Base-by-base conservation (phyloP, 2,888 invertebrate genomes). In the Drosophila diplacantha region DNA sequence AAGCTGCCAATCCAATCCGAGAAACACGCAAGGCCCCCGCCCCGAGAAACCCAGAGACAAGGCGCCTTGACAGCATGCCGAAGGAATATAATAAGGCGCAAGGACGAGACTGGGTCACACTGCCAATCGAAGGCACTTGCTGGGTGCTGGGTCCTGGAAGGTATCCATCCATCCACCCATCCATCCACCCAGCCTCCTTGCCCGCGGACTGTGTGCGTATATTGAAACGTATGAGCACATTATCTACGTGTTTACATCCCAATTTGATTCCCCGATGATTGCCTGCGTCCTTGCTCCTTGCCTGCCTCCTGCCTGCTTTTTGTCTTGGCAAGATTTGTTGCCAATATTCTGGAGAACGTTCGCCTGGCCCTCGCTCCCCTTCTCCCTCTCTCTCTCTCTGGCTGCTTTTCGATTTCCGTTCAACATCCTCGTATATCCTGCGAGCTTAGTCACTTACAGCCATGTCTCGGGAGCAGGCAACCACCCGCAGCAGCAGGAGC, bases 181-280 rank as follows among this genome's bases (percentile, higher is more conserved):
- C 24, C n/a, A n/a, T n/a, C n/a, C 6, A 1, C 6, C 24, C 6
- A 3, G 7, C 24, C 26, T 9, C 9, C 26, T 29, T 5, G 39
- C 32, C 52, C 29, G 56, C 32, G 59, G 43, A 53, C 54, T 18
- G 54, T 46, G 52, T 69, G 69, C 54, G 61, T 56, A 38, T 71
- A 66, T 50, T 63, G 80, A 79, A 81, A 80, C 72, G 71, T 75
- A 78, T 75, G 76, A 73, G 74, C 74, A 80, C 74, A 84, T 84
- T 84, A 84, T 85, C 84, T 81, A 81, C 82, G 78, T 84, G 84
- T 84, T 84, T 83, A 85, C 83, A 85, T 82, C 85, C 81, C 76
- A 84, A 83, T 85, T 85, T 81, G 76, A 83, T 78, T 72, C 75
- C 84, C 83, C 71, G 55, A 77, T 74, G 80, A 81, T 81, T 80